Conservation (phyloP, 2,797 vertebrate genomes). For the Ambastaia sidthimunki region DNA sequence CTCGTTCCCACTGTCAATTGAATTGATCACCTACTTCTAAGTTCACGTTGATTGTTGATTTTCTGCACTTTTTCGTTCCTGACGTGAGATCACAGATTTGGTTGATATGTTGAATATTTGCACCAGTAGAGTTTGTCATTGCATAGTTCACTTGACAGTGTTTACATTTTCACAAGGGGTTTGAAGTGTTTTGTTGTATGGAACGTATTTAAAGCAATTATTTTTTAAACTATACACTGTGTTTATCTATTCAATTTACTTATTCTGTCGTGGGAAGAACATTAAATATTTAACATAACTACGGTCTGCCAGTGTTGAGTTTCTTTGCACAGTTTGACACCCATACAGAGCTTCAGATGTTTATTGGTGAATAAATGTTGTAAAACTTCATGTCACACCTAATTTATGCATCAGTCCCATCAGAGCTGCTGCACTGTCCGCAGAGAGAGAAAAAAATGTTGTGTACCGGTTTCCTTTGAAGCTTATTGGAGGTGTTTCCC, state of each 20-base stretch:
- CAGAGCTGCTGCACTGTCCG: constrained; percentile 42
- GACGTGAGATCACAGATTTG: constrained; percentile 22
- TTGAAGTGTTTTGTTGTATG: constrained; percentile 32
- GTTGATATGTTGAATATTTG: constrained; percentile 9
- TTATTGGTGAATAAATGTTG: constrained; percentile 62
- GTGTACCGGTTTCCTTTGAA: constrained; percentile 71
- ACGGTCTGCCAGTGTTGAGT: constrained; percentile 31
- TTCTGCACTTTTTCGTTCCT: constrained; percentile 53
- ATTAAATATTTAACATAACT: constrained; percentile 75
- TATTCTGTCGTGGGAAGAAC: constrained; percentile 55
- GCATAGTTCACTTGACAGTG: constrained; percentile 34
- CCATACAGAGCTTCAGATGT: constrained; percentile 54
- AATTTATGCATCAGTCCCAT: constrained; percentile 54
- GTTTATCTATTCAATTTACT: constrained; percentile 45
- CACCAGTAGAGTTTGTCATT: background rate
- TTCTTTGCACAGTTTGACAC: constrained; percentile 3
- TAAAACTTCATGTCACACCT: constrained; percentile 41
- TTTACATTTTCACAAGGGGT: constrained; percentile 33
- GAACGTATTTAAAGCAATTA: constrained; percentile 49
- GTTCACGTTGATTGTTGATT: constrained; percentile 35
- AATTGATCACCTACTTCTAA: background rate
- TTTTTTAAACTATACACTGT: constrained; percentile 26
- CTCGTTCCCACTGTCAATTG: constrained; percentile 14
- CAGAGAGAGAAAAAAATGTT: constrained; percentile 62
- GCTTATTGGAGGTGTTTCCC: constrained; percentile 78